Evolutionary conservation across 2,113 vertebrate species (phyloP), one percentile per base, ranked within the genome.

Genomic region (Epinephelus lanceolatus): DNA sequence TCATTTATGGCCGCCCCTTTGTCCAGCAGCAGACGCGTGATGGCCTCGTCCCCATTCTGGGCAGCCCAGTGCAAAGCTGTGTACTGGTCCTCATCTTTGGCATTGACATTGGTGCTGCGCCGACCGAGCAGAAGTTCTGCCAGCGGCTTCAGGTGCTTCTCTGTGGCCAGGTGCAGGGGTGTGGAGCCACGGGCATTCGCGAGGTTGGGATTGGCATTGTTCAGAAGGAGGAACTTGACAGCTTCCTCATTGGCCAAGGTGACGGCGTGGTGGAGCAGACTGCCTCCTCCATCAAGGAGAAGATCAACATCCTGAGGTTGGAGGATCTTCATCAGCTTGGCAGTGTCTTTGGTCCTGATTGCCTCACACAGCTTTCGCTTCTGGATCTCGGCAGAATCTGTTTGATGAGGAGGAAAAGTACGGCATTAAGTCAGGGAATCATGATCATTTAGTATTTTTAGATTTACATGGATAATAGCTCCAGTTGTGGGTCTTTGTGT

Each of bases 261-360:
- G 74, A 97, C 96, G 1, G 98, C 98, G 71, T 98, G 93, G 87
- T 99, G 98, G 71, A 99, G 95, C 30, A 99, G 96, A 70, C 96
- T 97, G 66, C 92, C 95, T 1, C 96, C 96, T 7, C 97, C 96
- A 0, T 99, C 98, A 11, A 99, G 94, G 8, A 95, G 93, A 80
- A 99, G 95, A 82, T 99, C 97, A 5, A 98, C 98, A 30, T 99
- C 98, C 93, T 99, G 98, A n/a, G 98, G 98, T 93, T 99, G 98
- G 42, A 99, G 96, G 88, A 99, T 97, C 96, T 99, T 99, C 97
- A 99, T 98, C 76, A 99, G 92, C 92, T 97, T 97, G 84, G 96
- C 94, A 0, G 95, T 98, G 86, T 99, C 98, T 87, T 97, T 98
- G 0, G 87, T 97, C 59, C 96, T 71, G 71, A 99, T 96, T 56